Evolutionary conservation across 1,140 invertebrate genomes (phyloP).

Genomic region (Brachionus rotundiformis): DNA sequence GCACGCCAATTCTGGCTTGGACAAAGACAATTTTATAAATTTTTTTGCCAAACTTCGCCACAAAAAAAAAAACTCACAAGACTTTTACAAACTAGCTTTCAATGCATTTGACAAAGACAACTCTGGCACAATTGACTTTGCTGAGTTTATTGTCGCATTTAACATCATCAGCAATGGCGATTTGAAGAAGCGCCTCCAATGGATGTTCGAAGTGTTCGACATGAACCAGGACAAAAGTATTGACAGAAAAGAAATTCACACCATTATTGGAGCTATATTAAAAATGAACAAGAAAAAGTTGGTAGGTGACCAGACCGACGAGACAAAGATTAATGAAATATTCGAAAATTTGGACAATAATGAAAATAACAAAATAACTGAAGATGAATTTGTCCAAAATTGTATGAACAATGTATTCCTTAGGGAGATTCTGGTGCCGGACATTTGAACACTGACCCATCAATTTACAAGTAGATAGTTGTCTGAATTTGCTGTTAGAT

Average conservation of each 20-base stretch:
- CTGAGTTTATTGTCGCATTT: slow-evolving; percentile 41
- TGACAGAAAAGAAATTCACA: slow-evolving; percentile 38
- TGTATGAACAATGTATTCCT: slow-evolving; percentile 39
- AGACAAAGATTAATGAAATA: slow-evolving; percentile 21
- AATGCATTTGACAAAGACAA: slow-evolving; percentile 42
- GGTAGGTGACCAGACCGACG: slow-evolving; percentile 24
- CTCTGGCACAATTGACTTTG: slow-evolving; percentile 37
- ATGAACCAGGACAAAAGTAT: background rate
- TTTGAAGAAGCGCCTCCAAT: slow-evolving; percentile 3
- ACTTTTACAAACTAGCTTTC: background rate
- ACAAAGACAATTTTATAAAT: slow-evolving; percentile 31
- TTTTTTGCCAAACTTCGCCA: slow-evolving; percentile 16
- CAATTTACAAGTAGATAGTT: background rate
- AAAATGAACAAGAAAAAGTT: slow-evolving; percentile 44
- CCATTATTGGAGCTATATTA: slow-evolving; percentile 17
- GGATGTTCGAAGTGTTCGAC: slow-evolving; percentile 49
- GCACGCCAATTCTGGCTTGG: background rate
- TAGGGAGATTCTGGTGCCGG: background rate
- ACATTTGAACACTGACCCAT: background rate
- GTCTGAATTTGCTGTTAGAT: background rate
- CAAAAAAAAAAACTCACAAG: background rate
- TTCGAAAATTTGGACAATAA: slow-evolving; percentile 38
- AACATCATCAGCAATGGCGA: slow-evolving; percentile 42
- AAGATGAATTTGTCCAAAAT: slow-evolving; percentile 51
- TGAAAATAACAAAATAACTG: slow-evolving; percentile 22